Evolutionary conservation across 2,888 invertebrate genomes (phyloP).

Genomic region (Dione juno): DNA sequence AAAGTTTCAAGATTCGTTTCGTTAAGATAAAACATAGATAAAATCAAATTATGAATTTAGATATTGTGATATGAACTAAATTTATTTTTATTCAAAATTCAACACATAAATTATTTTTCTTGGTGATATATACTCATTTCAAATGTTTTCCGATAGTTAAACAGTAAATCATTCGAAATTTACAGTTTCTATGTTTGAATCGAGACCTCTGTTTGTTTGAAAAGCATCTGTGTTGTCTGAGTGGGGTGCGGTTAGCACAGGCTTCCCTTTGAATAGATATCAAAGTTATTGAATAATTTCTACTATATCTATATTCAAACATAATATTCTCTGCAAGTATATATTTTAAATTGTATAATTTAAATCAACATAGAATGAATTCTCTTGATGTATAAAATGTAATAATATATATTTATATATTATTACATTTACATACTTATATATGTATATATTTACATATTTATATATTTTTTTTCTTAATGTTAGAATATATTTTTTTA

Average conservation of each 20-base stretch:
- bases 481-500: no score
- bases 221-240: slow-evolving; percentile 39
- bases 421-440: no score
- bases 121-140: neutral
- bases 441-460: no score
- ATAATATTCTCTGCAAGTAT: neutral
- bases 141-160: slow-evolving; percentile 28
- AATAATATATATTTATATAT: no score
- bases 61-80: no score
- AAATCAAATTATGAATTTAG: no score
- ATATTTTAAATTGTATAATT: slow-evolving; percentile 5
- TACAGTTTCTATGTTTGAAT: slow-evolving; percentile 31
- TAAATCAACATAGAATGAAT: neutral
- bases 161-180: slow-evolving; percentile 32
- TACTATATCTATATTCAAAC: slow-evolving; percentile 9
- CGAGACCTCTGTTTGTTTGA: slow-evolving; percentile 35
- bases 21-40: no score
- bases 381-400: no score
- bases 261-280: slow-evolving; percentile 35
- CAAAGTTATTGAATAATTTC: slow-evolving; percentile 31
- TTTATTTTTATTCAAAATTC: no score
- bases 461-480: no score
- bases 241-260: slow-evolving; percentile 30
- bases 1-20: no score
- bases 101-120: no score